Conservation (phyloP, 2,113 vertebrate species). For the Zeus faber region DNA sequence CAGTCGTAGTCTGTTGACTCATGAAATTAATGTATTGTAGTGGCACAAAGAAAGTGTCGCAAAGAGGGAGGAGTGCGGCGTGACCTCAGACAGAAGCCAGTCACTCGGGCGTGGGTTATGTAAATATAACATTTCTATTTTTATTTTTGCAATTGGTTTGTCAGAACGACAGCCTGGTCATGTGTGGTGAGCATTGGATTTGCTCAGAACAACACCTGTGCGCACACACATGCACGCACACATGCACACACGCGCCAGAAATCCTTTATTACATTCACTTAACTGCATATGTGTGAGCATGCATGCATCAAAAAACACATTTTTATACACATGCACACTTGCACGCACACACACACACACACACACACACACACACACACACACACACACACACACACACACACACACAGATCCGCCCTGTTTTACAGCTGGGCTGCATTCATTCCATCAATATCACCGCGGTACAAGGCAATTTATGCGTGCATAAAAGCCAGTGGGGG, state of each 20-base stretch:
- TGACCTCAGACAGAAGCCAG: slow-evolving; percentile 44
- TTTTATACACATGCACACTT: slow-evolving; percentile 23
- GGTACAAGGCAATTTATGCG: slow-evolving; percentile 69
- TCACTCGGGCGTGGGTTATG: slow-evolving; percentile 39
- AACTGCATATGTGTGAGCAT: neutral
- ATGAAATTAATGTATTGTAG: slow-evolving; percentile 78
- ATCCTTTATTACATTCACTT: neutral
- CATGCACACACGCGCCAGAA: neutral
- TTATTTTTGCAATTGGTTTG: slow-evolving; percentile 30
- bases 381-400: neutral
- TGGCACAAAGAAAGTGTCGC: slow-evolving; percentile 60
- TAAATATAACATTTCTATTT: slow-evolving; percentile 21
- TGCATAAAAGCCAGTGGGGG: slow-evolving; percentile 69
- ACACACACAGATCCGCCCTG: neutral
- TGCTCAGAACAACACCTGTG: neutral
- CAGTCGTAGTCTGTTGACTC: slow-evolving; percentile 76
- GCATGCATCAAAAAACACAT: slow-evolving; percentile 9
- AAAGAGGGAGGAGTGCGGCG: slow-evolving; percentile 46
- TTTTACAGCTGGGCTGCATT: slow-evolving; percentile 24
- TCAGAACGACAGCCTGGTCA: slow-evolving; percentile 18
- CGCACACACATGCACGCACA: neutral
- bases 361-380: slow-evolving; percentile 2
- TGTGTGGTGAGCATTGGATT: neutral
- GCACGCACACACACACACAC: slow-evolving; percentile 7
- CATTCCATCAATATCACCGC: slow-evolving; percentile 49